Base-by-base conservation (phyloP, 2,797 vertebrate species). In the Tachyglossus aculeatus region DNA sequence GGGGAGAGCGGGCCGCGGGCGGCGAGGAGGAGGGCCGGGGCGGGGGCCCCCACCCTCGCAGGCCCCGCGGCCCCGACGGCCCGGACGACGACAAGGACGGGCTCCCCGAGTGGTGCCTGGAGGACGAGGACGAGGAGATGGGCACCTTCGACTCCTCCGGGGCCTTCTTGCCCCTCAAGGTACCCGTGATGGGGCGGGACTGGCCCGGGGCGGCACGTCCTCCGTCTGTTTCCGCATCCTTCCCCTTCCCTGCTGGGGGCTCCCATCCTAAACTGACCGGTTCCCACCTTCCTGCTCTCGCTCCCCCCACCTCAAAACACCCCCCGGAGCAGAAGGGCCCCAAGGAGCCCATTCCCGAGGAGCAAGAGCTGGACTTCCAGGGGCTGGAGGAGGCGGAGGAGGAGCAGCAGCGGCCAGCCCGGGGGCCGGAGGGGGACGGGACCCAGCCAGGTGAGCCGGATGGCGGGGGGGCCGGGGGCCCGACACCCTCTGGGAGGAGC, bases 81-180 rank as follows among this genome's bases (percentile, higher is more conserved):
- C 85, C 93, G 3, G 95, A 96, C n/a, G 96, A 96, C 0, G 96
- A 97, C 41, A 86, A 95, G 65, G 95, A 96, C 1, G 95, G 95
- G 22, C 92, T 97, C 74, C 96, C 96, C 0, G 96, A 98, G 83
- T 98, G 96, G 96, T 98, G 96, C 71, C 93, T 95, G 5, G 96
- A 98, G 0, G 96, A 98, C 18, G 96, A 96, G 81, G 96, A 97
- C 1, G 95, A 95, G 24, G 96, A 95, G 67, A 95, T 96, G 96
- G 96, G 96, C 64, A 98, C 96, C 16, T 98, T 98, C 2, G 96
- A 98, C 83, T 96, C 96, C 16, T 96, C 96, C 0, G 96, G 96
- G 61, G 96, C 96, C 32, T 97, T 96, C 88, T 91, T 98, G 90
- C 86, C 95, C 12, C 71, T 93, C 18, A 91, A 96, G 91, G 96